Percentiles rank a stretch among this genome's conserved stretches.
These are phyloP conservation scores for Nerophis lumbriciformis DNA, from an alignment of 2,113 vertebrate species.

Conservation along the genomic window DNA sequence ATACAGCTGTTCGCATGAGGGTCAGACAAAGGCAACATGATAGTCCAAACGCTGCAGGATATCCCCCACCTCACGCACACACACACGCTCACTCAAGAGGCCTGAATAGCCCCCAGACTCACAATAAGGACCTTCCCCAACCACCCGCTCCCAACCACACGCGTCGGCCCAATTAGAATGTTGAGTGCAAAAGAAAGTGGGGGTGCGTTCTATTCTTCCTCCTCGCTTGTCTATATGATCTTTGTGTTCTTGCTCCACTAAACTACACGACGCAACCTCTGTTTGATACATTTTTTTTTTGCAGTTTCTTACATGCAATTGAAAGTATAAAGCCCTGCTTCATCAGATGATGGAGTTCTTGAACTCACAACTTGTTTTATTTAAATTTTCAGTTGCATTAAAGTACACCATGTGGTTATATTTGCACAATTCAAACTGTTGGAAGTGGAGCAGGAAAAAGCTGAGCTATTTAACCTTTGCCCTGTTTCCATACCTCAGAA, in stretches of 20 bases:
- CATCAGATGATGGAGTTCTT: too few species aligned
- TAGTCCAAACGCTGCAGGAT: conserved; percentile 30
- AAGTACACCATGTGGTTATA: too few species aligned
- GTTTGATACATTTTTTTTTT: too few species aligned
- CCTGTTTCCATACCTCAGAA: too few species aligned
- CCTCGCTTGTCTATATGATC: conserved; percentile 36
- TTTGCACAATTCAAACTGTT: too few species aligned
- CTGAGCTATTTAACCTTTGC: too few species aligned
- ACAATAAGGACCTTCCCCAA: conserved; percentile 18
- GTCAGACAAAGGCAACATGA: conserved; percentile 63
- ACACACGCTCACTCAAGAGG: conserved; percentile 9
- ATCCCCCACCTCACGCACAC: conserved; percentile 5
- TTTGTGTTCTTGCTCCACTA: conserved; percentile 7
- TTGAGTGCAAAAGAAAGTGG: conserved; percentile 33
- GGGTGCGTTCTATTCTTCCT: conserved; percentile 23
- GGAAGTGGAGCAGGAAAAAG: too few species aligned
- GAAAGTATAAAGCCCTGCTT: too few species aligned
- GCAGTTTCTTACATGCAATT: too few species aligned
- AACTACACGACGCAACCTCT: too few species aligned
- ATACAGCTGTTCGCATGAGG: conserved; percentile 75
- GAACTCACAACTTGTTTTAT: too few species aligned
- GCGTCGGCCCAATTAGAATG: conserved; percentile 58
- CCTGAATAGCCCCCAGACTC: conserved; percentile 15
- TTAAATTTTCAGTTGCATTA: too few species aligned
- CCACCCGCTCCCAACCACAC: conserved; percentile 49